Percentiles rank a stretch among this genome's conserved stretches.
Evolutionary conservation across 1,140 invertebrate genomes (phyloP).

Genomic region (Potamilus streckersoni): DNA sequence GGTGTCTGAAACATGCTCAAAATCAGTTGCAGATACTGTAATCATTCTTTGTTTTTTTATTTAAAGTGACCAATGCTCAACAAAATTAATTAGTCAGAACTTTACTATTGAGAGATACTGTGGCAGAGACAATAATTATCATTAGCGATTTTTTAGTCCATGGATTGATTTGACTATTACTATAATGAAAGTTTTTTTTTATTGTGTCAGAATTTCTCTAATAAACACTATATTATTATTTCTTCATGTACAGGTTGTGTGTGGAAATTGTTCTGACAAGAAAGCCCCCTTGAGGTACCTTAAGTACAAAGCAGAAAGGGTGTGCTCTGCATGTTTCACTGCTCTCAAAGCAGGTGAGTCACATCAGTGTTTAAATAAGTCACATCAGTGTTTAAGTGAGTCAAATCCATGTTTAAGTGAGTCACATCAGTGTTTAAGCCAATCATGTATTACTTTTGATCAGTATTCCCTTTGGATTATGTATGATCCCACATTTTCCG

Average conservation of each 20-base stretch:
- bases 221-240: constrained; percentile 6
- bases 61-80: no score
- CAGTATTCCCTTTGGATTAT: no score
- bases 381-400: constrained; percentile 34
- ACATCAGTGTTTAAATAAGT: constrained; percentile 42
- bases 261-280: constrained; percentile 78
- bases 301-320: constrained; percentile 71
- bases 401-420: constrained; percentile 40
- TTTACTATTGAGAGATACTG: no score
- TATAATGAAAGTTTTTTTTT: background rate
- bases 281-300: constrained; percentile 77
- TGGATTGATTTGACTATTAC: background rate
- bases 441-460: constrained; percentile 6
- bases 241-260: constrained; percentile 73
- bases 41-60: no score
- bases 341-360: constrained; percentile 67
- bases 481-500: no score
- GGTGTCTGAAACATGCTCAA: no score
- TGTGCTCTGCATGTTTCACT: constrained; percentile 74
- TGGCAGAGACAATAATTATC: no score
- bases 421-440: background rate
- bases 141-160: background rate
- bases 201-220: background rate
- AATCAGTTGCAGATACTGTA: no score
- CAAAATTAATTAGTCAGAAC: no score